phyloP scores from a whole-genome alignment of 2,797 vertebrate genomes.

The Leptodactylus fallax region DNA sequence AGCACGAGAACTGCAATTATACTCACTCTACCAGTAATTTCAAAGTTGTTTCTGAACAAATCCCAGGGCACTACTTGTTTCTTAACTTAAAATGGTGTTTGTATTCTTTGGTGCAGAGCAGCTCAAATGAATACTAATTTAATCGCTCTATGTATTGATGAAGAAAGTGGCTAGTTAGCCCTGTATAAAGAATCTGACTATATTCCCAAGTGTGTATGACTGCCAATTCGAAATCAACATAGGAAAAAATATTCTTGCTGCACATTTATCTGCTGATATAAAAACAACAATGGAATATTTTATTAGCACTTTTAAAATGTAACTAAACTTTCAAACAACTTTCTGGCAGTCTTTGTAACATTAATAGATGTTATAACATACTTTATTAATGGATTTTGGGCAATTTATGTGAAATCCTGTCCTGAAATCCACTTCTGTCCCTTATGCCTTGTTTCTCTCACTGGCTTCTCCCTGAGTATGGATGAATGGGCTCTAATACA shows the following conservation, averaged over 20 bases:
- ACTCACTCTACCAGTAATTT: slow-evolving; percentile 53
- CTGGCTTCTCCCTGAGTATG: too few relatives aligned
- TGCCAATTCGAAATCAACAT: neutral
- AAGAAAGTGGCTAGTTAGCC: slow-evolving; percentile 35
- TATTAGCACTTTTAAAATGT: too few relatives aligned
- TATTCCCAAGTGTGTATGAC: neutral
- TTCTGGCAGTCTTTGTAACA: too few relatives aligned
- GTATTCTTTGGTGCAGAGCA: slow-evolving; percentile 41
- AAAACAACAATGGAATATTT: neutral
- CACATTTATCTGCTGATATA: neutral
- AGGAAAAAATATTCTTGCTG: neutral
- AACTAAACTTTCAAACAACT: too few relatives aligned
- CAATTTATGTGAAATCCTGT: too few relatives aligned
- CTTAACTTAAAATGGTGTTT: slow-evolving; percentile 48
- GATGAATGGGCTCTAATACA: too few relatives aligned
- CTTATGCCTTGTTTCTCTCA: too few relatives aligned
- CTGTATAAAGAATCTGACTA: neutral
- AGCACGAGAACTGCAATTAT: slow-evolving; percentile 49
- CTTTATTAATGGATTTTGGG: too few relatives aligned
- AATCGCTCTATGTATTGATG: slow-evolving; percentile 37
- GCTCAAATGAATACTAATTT: slow-evolving; percentile 52
- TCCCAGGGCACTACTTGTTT: slow-evolving; percentile 50
- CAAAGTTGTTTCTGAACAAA: slow-evolving; percentile 50
- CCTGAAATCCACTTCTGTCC: too few relatives aligned
- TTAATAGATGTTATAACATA: too few relatives aligned